phyloP scores from a whole-genome alignment of 92 coral and sea anemone species.

The Pocillopora meandrina region DNA sequence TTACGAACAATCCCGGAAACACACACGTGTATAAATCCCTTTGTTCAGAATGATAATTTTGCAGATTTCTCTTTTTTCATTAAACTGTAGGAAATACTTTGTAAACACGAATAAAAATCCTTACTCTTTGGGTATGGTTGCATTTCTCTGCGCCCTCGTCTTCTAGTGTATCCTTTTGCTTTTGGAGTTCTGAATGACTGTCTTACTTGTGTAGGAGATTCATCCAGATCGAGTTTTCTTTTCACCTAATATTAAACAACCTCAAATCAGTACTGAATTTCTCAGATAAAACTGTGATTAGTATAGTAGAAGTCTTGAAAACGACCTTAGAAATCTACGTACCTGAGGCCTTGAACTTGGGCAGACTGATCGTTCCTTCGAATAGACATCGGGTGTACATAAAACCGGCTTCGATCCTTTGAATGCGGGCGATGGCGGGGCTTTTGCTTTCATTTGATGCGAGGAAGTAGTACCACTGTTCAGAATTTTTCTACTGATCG shows the following conservation, averaged over 20 bases:
- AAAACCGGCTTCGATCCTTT: slow-evolving; percentile 50
- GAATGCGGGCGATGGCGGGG: slow-evolving; percentile 31
- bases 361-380: slow-evolving; percentile 52
- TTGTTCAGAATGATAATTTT: not conserved
- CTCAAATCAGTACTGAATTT: no score
- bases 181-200: slow-evolving; percentile 79
- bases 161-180: slow-evolving; percentile 51
- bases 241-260: slow-evolving; percentile 67
- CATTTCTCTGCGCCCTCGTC: slow-evolving; percentile 66
- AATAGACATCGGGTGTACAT: slow-evolving; percentile 44
- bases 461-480: not conserved
- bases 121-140: slow-evolving; percentile 77
- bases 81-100: not conserved
- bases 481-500: slow-evolving; percentile 35
- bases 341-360: slow-evolving; percentile 63
- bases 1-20: not conserved
- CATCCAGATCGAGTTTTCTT: slow-evolving; percentile 91
- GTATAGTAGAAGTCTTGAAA: not conserved
- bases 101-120: slow-evolving; percentile 4
- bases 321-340: not conserved
- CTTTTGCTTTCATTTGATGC: slow-evolving; percentile 23
- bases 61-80: not conserved
- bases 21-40: not conserved
- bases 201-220: slow-evolving; percentile 53
- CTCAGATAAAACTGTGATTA: no score